Evolutionary conservation across 2,113 vertebrate genomes (phyloP).

Genomic region (Sylvia atricapilla): DNA sequence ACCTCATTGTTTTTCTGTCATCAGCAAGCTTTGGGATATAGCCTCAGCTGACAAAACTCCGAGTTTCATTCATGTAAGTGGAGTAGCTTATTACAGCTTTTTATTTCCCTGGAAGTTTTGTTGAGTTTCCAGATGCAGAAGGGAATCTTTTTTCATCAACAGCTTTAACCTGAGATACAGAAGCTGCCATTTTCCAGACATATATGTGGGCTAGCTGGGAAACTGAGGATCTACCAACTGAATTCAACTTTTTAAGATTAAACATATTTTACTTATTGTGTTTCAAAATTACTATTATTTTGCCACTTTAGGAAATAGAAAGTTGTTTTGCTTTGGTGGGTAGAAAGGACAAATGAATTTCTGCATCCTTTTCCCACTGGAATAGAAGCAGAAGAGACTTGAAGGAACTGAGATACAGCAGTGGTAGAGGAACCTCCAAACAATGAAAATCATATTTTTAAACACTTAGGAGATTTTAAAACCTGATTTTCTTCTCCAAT

Average conservation of each 20-base stretch:
- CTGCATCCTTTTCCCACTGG: neutral
- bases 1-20: conserved; percentile 60
- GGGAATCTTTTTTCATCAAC: neutral
- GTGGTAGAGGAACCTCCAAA: neutral
- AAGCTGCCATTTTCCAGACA: neutral
- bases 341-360: neutral
- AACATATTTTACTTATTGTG: neutral
- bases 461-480: neutral
- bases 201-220: neutral
- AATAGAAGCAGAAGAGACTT: neutral
- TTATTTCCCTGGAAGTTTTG: conserved; percentile 35
- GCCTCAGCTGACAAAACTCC: neutral
- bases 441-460: neutral
- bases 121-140: conserved; percentile 13
- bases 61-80: neutral
- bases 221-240: neutral
- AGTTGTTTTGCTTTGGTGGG: neutral
- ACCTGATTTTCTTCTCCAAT: neutral
- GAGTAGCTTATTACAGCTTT: neutral
- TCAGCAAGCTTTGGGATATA: conserved; percentile 23
- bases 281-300: neutral
- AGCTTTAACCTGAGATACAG: neutral
- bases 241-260: neutral
- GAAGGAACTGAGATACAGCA: neutral
- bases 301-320: neutral